phyloP scores from a whole-genome alignment of 30 jellyfish, hydroid and myxozoan species.

The Hydractinia echinata region DNA sequence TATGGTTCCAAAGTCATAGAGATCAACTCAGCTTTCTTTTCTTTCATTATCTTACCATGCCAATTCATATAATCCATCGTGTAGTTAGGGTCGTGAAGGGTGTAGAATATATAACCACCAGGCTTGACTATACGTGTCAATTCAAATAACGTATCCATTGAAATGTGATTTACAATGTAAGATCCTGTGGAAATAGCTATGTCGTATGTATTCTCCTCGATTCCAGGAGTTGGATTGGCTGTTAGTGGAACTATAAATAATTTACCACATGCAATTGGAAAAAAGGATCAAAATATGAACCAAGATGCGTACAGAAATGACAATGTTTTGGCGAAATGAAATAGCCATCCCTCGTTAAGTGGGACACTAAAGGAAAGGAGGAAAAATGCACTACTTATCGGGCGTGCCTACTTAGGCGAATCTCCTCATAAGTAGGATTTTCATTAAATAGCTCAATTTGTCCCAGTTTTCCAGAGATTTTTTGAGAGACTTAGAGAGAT shows the following conservation, averaged over 20 bases:
- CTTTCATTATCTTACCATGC: conserved; percentile 16
- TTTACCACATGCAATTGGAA: too few relatives aligned
- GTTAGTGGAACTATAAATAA: background rate
- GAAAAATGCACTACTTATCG: too few relatives aligned
- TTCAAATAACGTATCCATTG: conserved; percentile 15
- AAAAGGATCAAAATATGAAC: too few relatives aligned
- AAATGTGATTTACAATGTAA: conserved; percentile 15
- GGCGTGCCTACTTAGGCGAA: too few relatives aligned
- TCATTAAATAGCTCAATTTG: too few relatives aligned
- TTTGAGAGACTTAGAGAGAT: too few relatives aligned
- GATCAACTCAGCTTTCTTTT: conserved; percentile 16
- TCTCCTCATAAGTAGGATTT: too few relatives aligned
- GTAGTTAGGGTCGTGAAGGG: conserved; percentile 28
- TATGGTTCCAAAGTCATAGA: conserved; percentile 19
- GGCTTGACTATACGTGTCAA: conserved; percentile 36
- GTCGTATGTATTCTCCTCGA: conserved; percentile 22
- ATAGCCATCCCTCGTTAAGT: too few relatives aligned
- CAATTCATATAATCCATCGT: conserved; percentile 14
- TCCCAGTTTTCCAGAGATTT: too few relatives aligned
- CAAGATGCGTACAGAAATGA: too few relatives aligned
- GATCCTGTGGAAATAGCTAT: conserved; percentile 14
- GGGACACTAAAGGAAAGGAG: too few relatives aligned
- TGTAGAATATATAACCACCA: conserved; percentile 24
- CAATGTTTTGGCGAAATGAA: too few relatives aligned
- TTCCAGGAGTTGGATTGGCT: conserved; percentile 29